Conservation (phyloP, 2,888 invertebrate species). For the Dascillus cervinus region DNA sequence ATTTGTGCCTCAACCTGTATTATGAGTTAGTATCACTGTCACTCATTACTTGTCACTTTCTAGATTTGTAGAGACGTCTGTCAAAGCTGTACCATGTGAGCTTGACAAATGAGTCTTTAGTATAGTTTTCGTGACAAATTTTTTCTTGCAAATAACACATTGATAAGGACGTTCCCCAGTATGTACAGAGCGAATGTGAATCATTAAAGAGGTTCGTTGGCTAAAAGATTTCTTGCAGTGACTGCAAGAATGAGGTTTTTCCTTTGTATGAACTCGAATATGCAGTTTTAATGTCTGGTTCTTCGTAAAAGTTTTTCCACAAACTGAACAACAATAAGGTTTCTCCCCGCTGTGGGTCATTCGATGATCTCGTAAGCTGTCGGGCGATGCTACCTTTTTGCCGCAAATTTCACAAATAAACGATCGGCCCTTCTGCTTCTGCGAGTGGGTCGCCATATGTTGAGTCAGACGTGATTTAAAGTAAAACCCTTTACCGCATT, state of each 20-base stretch:
- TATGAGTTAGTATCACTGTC: too few relatives aligned
- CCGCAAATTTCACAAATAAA: slow-evolving; percentile 1
- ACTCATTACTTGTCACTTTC: too few relatives aligned
- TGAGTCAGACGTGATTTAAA: slow-evolving; percentile 22
- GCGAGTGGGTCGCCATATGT: too few relatives aligned
- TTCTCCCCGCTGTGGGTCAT: slow-evolving; percentile 33
- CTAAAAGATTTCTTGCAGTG: slow-evolving; percentile 49
- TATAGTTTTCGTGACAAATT: slow-evolving; percentile 1
- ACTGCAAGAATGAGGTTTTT: slow-evolving; percentile 46
- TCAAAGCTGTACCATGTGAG: neutral
- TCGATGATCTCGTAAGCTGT: slow-evolving; percentile 27
- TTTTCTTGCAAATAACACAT: slow-evolving; percentile 6
- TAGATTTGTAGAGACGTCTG: too few relatives aligned
- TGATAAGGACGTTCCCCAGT: slow-evolving; percentile 40
- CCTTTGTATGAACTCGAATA: slow-evolving; percentile 32
- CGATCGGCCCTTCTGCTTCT: too few relatives aligned
- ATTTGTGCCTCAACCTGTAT: too few relatives aligned
- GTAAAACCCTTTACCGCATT: slow-evolving; percentile 19
- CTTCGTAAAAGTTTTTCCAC: slow-evolving; percentile 31
- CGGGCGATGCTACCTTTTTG: neutral
- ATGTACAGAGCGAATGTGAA: slow-evolving; percentile 46
- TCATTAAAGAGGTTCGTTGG: slow-evolving; percentile 44
- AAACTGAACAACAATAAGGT: slow-evolving; percentile 29
- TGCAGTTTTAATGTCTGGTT: slow-evolving; percentile 43
- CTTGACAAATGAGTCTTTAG: neutral